Evolutionary conservation across 2,113 vertebrate species (phyloP), one percentile per base, ranked within the genome.

Genomic region (Vidua chalybeata): DNA sequence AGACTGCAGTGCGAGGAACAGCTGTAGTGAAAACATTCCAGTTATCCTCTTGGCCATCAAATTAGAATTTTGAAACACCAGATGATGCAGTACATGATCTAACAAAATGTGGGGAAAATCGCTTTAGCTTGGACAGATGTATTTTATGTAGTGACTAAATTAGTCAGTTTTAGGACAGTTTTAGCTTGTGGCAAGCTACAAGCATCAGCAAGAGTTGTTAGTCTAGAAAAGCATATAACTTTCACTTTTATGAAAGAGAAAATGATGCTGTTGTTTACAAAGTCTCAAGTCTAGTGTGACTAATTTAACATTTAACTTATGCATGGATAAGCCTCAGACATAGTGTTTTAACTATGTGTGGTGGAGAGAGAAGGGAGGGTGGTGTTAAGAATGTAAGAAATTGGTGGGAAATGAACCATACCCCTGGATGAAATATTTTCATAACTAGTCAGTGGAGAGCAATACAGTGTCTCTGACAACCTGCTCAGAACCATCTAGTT

Each of bases 241-340:
- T 67, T 89, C 72, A 14, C 7, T 95, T 89, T 72, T 68, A 63
- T 37, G 64, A 90, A 87, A 86, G 46, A 48, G 49, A 74, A 94
- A 96, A 92, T 84, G 2, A 79, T 79, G 41, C 37, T 68, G 49
- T 8, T 88, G 46, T 91, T 95, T 82, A 91, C 48, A 30, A 67
- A 74, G 31, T 69, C 72, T 73, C 49, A 83, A 80, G 46, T 73
- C 80, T 78, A 59, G 51, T 71, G 63, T 92, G 75, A 88, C 54
- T 94, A 73, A 92, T 91, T 89, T 75, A 89, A 24, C 39, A 55
- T 82, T 56, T 91, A 67, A 87, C 43, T 91, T 56, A 76, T 43
- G 63, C 79, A 58, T 62, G 37, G 37, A 12, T 76, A 77, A 69
- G 21, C 41, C 46, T 90, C 59, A 69, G 46, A 69, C 1, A 1